phyloP scores from a whole-genome alignment of 2,888 invertebrate species.

The Rhopalosiphum nymphaeae region DNA sequence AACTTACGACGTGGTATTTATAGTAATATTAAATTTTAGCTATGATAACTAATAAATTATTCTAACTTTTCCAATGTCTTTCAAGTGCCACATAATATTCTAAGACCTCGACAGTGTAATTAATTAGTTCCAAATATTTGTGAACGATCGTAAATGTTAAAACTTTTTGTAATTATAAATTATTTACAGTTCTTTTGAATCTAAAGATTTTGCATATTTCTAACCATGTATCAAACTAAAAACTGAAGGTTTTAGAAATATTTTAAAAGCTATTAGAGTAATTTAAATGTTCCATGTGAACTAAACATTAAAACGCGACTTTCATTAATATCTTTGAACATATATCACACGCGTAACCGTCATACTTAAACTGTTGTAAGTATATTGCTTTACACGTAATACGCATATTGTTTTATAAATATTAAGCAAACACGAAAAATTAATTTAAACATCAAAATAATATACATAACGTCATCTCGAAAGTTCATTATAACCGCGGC shows the following conservation, averaged over 20 bases:
- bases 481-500: background rate
- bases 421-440: background rate
- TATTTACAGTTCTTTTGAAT: background rate
- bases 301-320: background rate
- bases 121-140: background rate
- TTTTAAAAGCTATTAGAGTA: background rate
- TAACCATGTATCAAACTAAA: background rate
- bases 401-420: background rate
- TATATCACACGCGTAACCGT: background rate
- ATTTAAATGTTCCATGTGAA: background rate
- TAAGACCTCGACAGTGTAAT: background rate
- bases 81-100: background rate
- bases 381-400: background rate
- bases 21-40: constrained; percentile 10
- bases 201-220: background rate
- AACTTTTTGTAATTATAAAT: background rate
- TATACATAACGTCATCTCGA: background rate
- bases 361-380: background rate
- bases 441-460: constrained; percentile 6
- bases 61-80: background rate
- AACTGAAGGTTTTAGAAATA: background rate
- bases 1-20: background rate
- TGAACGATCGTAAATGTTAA: background rate
- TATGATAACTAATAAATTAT: background rate
- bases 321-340: background rate